Base-by-base conservation (phyloP, 2,888 invertebrate species). In the Pachycephus smyrnensis region DNA sequence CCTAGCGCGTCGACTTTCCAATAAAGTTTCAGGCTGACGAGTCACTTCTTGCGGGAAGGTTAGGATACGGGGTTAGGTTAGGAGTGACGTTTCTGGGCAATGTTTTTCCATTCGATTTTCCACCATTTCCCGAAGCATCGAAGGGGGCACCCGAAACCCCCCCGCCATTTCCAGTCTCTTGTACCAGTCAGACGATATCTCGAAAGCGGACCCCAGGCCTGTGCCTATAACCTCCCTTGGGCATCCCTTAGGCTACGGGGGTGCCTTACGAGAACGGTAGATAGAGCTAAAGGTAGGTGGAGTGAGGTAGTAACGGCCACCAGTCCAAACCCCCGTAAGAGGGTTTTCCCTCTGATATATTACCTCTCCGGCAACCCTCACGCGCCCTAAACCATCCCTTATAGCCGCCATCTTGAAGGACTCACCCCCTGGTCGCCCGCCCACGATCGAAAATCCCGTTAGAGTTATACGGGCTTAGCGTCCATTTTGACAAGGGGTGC, bases 401-500 rank as follows among this genome's bases (percentile, higher is more conserved):
- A 89, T 86, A 87, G 90, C 89, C 88, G 91, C 91, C 91, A 91
- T 91, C 89, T 91, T 91, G 90, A 89, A 88, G 90, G 89, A 90
- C 89, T 90, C 86, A 88, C 88, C 84, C 80, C 71, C 76, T 69
- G 77, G 75, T 78, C 86, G 83, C 87, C 90, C 90, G 89, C 90
- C 90, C 89, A 90, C 90, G 89, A 90, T 91, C 90, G 90, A 89
- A 90, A 91, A 91, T 91, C 91, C 91, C 88, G 90, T 91, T 91
- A 91, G 91, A 90, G 89, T 90, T 90, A 90, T 90, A 89, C 88
- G 88, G 89, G 90, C 88, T 90, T 90, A 90, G 90, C 89, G 90
- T 91, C 91, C 91, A 91, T 91, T 91, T 91, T 91, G 91, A 90
- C 89, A 89, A 88, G 89, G 89, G 88, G 85, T 85, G 83, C 83